Percentiles rank a stretch among this genome's conserved stretches.
phyloP scores from a whole-genome alignment of 2,797 vertebrate genomes.

The Amniataba percoides region DNA sequence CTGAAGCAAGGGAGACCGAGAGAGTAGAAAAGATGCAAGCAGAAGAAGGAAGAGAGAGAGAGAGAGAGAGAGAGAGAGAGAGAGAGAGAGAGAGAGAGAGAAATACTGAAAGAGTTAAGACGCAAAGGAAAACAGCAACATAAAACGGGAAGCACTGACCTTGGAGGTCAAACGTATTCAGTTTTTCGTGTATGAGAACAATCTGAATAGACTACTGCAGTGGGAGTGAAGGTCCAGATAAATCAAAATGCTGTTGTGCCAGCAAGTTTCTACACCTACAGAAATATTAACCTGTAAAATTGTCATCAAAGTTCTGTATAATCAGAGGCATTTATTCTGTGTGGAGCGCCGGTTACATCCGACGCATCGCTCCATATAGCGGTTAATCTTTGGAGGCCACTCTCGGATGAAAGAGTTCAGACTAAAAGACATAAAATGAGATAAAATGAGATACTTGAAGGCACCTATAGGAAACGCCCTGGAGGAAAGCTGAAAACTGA shows the following conservation, averaged over 20 bases:
- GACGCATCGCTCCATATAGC: slow-evolving; percentile 2
- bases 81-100: not conserved
- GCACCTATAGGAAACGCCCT: slow-evolving; percentile 58
- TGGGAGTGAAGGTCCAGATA: slow-evolving; percentile 10
- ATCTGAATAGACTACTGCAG: not conserved
- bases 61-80: not conserved
- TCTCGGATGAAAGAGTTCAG: slow-evolving; percentile 47
- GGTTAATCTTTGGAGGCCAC: slow-evolving; percentile 44
- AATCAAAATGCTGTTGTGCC: slow-evolving; percentile 13
- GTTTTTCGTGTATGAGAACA: not conserved
- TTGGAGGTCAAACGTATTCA: not conserved
- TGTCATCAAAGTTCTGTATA: not conserved
- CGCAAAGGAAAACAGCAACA: not conserved
- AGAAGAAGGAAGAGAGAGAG: not conserved
- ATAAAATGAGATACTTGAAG: slow-evolving; percentile 29
- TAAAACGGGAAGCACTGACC: not conserved
- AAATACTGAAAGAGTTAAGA: not conserved
- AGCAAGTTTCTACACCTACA: not conserved
- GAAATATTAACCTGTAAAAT: slow-evolving; percentile 5
- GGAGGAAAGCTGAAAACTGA: slow-evolving; percentile 49
- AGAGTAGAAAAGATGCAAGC: not conserved
- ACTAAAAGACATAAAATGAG: slow-evolving; percentile 14
- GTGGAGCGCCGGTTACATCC: slow-evolving; percentile 1
- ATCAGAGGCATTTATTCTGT: not conserved
- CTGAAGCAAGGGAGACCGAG: not conserved